These are phyloP conservation scores for Benthosema pterotum DNA, from an alignment of 2,797 vertebrate genomes.

Conservation along the genomic window DNA sequence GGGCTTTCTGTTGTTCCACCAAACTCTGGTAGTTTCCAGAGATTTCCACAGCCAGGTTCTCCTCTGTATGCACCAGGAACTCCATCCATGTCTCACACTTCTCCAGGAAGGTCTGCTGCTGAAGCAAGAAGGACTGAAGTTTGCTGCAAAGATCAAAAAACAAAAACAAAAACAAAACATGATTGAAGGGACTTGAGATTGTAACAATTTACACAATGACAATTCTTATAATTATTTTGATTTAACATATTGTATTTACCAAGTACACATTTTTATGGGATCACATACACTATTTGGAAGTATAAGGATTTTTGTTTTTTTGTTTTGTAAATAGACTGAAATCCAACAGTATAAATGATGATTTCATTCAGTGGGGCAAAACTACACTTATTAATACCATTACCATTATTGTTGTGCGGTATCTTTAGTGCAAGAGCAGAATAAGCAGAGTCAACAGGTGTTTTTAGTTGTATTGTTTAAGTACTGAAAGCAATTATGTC, in stretches of 20 bases:
- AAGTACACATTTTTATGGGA: too few species aligned
- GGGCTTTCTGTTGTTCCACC: slow-evolving; percentile 92
- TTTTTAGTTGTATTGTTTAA: neutral
- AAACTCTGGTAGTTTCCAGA: slow-evolving; percentile 93
- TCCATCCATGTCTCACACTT: slow-evolving; percentile 99
- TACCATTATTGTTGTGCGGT: too few species aligned
- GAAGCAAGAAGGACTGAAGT: slow-evolving; percentile 92
- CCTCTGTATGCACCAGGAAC: slow-evolving; percentile 92
- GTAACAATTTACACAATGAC: neutral
- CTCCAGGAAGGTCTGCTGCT: slow-evolving; percentile 95
- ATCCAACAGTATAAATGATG: too few species aligned
- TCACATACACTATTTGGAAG: too few species aligned
- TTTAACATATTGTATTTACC: too few species aligned
- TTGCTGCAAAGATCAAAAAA: slow-evolving; percentile 80
- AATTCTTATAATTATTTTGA: neutral
- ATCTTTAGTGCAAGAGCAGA: too few species aligned
- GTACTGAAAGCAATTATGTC: neutral
- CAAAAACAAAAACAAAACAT: too few species aligned
- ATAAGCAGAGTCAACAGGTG: neutral
- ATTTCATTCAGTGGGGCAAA: too few species aligned
- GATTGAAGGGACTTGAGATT: neutral
- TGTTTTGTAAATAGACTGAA: too few species aligned
- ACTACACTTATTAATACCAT: too few species aligned
- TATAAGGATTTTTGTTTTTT: too few species aligned
- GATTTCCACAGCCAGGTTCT: slow-evolving; percentile 92